These are phyloP conservation scores for Ia io DNA, from an alignment of 2,113 vertebrate genomes.

Conservation along the genomic window DNA sequence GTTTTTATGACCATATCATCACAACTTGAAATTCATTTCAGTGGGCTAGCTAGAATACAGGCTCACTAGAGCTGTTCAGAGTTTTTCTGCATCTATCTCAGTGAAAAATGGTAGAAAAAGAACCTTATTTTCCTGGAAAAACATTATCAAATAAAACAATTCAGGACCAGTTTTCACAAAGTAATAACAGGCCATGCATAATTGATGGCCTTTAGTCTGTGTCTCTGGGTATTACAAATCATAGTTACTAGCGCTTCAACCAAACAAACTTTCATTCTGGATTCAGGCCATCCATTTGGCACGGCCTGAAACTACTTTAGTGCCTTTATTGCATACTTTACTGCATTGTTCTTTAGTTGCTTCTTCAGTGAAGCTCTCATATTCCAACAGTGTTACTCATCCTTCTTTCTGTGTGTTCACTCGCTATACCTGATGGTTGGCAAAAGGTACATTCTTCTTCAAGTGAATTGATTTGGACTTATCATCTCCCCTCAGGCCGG, in stretches of 20 bases:
- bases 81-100: conserved; percentile 11
- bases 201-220: conserved; percentile 56
- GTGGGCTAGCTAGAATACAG: neutral
- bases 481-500: conserved; percentile 26
- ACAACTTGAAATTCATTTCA: conserved; percentile 14
- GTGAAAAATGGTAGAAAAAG: conserved; percentile 47
- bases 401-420: neutral
- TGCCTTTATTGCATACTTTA: neutral
- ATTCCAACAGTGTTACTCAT: neutral
- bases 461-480: conserved; percentile 54
- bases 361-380: conserved; percentile 19
- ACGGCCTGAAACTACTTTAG: neutral
- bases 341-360: neutral
- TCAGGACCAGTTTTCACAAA: conserved; percentile 58
- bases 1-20: conserved; percentile 31
- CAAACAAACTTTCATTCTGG: neutral
- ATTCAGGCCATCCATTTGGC: neutral
- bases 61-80: neutral
- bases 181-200: conserved; percentile 61
- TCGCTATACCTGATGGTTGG: neutral
- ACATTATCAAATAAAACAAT: conserved; percentile 55
- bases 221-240: conserved; percentile 45
- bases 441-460: conserved; percentile 40
- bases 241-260: neutral
- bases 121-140: conserved; percentile 50